Percentiles rank a stretch among this genome's conserved stretches.
These are phyloP conservation scores for Polymixis flavicincta DNA, from an alignment of 2,888 invertebrate genomes.

Conservation along the genomic window DNA sequence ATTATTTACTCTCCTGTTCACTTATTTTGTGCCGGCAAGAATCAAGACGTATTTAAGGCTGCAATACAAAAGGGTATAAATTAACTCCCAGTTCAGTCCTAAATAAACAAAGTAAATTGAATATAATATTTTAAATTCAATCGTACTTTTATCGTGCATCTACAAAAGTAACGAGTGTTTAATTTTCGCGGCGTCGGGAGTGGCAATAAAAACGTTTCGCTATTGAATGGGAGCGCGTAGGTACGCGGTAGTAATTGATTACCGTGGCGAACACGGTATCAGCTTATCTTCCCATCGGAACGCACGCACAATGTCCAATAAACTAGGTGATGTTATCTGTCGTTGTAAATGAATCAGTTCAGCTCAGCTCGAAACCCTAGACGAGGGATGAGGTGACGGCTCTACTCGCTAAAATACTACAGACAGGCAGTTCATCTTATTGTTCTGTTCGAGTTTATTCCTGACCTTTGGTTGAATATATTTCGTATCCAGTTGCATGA, in stretches of 20 bases:
- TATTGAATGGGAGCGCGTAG: constrained; percentile 78
- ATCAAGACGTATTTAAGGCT: constrained; percentile 37
- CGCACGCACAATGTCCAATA: constrained; percentile 89
- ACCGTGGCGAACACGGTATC: constrained; percentile 82
- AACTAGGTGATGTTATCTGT: constrained; percentile 87
- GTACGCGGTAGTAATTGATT: constrained; percentile 85
- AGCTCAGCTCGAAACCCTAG: constrained; percentile 69
- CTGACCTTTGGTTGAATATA: constrained; percentile 58
- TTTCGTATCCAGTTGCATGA: constrained; percentile 57
- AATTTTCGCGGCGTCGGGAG: constrained; percentile 81
- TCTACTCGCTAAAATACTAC: constrained; percentile 45
- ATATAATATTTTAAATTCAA: constrained; percentile 76
- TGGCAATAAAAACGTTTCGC: constrained; percentile 82
- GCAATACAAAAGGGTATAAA: constrained; percentile 57
- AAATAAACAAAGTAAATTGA: constrained; percentile 78
- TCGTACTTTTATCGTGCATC: constrained; percentile 79
- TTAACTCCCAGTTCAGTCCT: constrained; percentile 62
- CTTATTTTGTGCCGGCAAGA: constrained; percentile 45
- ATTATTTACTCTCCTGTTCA: constrained; percentile 40
- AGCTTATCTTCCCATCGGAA: constrained; percentile 82
- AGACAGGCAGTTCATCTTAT: constrained; percentile 44
- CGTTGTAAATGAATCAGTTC: constrained; percentile 88
- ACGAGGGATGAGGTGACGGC: constrained; percentile 58
- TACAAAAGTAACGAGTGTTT: constrained; percentile 80
- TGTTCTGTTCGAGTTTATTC: constrained; percentile 44